These are phyloP conservation scores for Leptinotarsa peninsularis DNA, from an alignment of 2,888 invertebrate genomes.

Conservation along the genomic window DNA sequence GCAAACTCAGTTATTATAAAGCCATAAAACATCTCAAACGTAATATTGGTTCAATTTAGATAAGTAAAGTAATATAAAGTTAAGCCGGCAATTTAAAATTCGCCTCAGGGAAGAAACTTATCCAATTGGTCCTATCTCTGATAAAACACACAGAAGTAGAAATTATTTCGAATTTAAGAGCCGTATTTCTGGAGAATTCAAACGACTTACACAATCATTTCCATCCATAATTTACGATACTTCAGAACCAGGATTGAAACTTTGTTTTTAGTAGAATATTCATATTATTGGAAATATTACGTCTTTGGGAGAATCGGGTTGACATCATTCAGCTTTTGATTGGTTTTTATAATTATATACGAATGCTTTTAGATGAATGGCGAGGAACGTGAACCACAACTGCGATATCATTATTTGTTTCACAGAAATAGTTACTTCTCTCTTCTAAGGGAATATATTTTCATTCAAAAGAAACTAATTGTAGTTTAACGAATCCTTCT, in stretches of 20 bases:
- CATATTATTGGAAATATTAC: slow-evolving; percentile 15
- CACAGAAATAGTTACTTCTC: too few species aligned
- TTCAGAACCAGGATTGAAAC: slow-evolving; percentile 28
- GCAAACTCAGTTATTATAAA: slow-evolving; percentile 59
- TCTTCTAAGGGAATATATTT: too few species aligned
- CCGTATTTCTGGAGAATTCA: slow-evolving; percentile 54
- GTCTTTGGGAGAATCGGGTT: neutral
- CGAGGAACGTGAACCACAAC: too few species aligned
- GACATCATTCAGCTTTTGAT: neutral
- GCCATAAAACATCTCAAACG: slow-evolving; percentile 63
- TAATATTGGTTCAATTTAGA: slow-evolving; percentile 66
- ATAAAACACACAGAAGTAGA: slow-evolving; percentile 64
- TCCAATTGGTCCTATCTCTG: slow-evolving; percentile 66
- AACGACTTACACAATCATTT: slow-evolving; percentile 50
- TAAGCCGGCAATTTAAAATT: slow-evolving; percentile 66
- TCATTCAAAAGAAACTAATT: too few species aligned
- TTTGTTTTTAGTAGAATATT: slow-evolving; percentile 32
- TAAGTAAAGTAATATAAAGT: slow-evolving; percentile 67
- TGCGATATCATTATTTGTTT: too few species aligned
- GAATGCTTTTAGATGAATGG: too few species aligned
- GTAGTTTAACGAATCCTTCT: too few species aligned
- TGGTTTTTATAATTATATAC: neutral
- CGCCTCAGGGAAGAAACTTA: slow-evolving; percentile 65
- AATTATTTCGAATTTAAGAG: slow-evolving; percentile 63
- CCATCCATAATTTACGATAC: slow-evolving; percentile 40